These are phyloP conservation scores for Pseudococcus viburni DNA, from an alignment of 2,888 invertebrate genomes.

Conservation along the genomic window DNA sequence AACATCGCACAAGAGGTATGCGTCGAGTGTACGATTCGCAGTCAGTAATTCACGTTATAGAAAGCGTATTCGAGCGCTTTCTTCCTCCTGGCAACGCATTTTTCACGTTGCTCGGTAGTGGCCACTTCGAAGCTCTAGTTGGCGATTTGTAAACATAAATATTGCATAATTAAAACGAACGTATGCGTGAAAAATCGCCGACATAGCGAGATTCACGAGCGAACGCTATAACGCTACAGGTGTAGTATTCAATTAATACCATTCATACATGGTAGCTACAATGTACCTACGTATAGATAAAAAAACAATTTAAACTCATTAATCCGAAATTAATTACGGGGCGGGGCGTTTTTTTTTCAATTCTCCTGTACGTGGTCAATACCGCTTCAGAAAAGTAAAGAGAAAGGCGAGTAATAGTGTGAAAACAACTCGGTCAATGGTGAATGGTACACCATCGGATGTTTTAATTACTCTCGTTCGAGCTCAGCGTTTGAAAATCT, in stretches of 20 bases:
- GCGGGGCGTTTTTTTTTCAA: neutral
- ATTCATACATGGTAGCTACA: neutral
- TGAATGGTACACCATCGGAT: neutral
- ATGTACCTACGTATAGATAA: neutral
- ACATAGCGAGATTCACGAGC: neutral
- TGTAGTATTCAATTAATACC: neutral
- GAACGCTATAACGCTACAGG: neutral
- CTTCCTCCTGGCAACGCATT: neutral
- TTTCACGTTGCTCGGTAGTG: neutral
- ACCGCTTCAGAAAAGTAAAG: neutral
- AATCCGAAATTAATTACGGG: constrained; percentile 27
- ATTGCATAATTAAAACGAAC: constrained; percentile 41
- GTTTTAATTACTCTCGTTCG: constrained; percentile 5
- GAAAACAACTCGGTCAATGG: constrained; percentile 41
- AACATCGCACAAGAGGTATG: constrained; percentile 23
- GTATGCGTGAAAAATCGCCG: constrained; percentile 43
- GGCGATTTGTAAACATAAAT: constrained; percentile 4
- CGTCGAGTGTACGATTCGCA: neutral
- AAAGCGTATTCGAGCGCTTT: constrained; percentile 16
- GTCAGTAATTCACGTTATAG: neutral
- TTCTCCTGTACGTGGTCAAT: neutral
- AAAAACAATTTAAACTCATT: constrained; percentile 24
- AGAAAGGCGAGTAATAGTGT: constrained; percentile 19
- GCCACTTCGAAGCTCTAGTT: neutral
- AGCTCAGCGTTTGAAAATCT: neutral